Evolutionary conservation across 37 sponge, comb jelly and placozoan genomes (phyloP), one percentile per base, ranked within the genome.

Genomic region (Beroe ovata): DNA sequence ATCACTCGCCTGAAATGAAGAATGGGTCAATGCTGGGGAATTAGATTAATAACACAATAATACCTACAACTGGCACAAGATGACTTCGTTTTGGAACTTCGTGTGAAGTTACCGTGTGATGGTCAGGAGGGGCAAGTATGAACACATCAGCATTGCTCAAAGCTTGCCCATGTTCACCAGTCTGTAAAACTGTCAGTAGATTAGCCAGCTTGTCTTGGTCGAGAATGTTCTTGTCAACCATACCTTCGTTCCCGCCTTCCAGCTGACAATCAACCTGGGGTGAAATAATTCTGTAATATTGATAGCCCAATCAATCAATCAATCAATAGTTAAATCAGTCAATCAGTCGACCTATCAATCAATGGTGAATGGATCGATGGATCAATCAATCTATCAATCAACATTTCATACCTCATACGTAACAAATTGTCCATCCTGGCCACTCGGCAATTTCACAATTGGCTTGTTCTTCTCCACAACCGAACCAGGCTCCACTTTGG

Each of bases 131-230:
- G 6, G 84, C 84, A 1, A 77, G 54, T 8, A 77, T 77, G 21
- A 77, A 77, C 14, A 77, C 36, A 40, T 77, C 84, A 77, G 84
- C 84, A 36, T 77, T 77, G 25, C 38, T 36, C 47, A 77, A 54
- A 16, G 84, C 84, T n/a, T 77, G 84, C 8, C 84, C 84, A 20
- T 77, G 84, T 77, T 77, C 84, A 19, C 84, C 84, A 4, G 84
- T 77, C 54, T 77, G 84, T 36, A 77, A 42, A 14, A 77, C 84
- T 8, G 26, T 77, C 47, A 77, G 28, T 25, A 77, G 38, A 36
- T 77, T 77, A 38, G 84, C 84, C 38, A 77, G 54, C 54, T 77
- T 77, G 22, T 77, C 84, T 42, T 77, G 84, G 38, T 77, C 84
- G 1, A 77, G 84, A 40, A 77, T 77, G 84, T 77, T 77, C 84